phyloP scores from a whole-genome alignment of 1,140 invertebrate genomes.

The Ostrea denselamellosa region DNA sequence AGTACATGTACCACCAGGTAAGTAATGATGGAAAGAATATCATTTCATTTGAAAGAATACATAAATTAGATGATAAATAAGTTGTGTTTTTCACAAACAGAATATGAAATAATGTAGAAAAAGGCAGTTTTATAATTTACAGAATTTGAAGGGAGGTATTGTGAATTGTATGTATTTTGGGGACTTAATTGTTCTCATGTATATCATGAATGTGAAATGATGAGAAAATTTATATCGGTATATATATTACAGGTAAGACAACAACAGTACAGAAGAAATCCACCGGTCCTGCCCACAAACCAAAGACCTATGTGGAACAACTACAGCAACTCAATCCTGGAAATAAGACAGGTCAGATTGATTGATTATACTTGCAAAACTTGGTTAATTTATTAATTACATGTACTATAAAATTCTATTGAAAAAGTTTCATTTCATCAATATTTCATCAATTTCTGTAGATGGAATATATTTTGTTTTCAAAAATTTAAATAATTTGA shows the following conservation, averaged over 20 bases:
- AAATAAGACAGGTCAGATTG: slow-evolving; percentile 53
- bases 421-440: too few relatives aligned
- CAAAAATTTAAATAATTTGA: too few relatives aligned
- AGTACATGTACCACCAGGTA: slow-evolving; percentile 54
- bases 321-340: slow-evolving; percentile 69
- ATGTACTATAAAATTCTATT: too few relatives aligned
- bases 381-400: too few relatives aligned
- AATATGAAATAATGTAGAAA: not conserved
- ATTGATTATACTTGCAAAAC: too few relatives aligned
- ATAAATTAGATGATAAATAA: not conserved
- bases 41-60: not conserved
- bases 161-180: too few relatives aligned
- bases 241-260: slow-evolving; percentile 41
- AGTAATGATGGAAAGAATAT: not conserved
- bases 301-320: slow-evolving; percentile 73
- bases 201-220: too few relatives aligned
- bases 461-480: too few relatives aligned
- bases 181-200: too few relatives aligned
- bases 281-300: slow-evolving; percentile 69
- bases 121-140: not conserved
- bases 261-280: slow-evolving; percentile 49
- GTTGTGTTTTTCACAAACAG: not conserved
- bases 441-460: too few relatives aligned
- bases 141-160: not conserved
- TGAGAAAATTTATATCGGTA: too few relatives aligned